Evolutionary conservation across 2,113 vertebrate species (phyloP), one percentile per base, ranked within the genome.

Genomic region (Urocitellus parryii): DNA sequence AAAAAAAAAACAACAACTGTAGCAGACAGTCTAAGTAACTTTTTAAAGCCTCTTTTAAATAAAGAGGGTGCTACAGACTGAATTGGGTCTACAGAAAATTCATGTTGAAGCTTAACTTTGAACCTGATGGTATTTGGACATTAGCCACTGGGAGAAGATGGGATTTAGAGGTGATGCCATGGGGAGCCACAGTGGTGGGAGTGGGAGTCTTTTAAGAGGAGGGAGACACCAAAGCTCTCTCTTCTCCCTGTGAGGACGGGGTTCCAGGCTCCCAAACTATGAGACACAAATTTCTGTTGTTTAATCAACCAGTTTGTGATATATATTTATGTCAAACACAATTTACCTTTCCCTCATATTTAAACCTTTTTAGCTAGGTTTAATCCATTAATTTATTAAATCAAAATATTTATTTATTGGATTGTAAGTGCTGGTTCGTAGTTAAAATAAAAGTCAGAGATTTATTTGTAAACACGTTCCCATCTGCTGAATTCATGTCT

Each of bases 11-110:
- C n/a, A n/a, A n/a, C n/a, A n/a, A 8, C 48, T 73, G 25, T 5
- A 91, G n/a, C 6, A 87, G 74, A 67, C 27, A 95, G 1, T 76
- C n/a, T 92, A 51, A 8, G 9, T 65, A 89, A 72, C 0, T 84
- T 90, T 63, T 67, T 27, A 56, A 92, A 86, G 2, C 16, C 74
- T 61, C 45, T n/a, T 88, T 78, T 42, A 72, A 96, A 85, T 18
- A 48, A 3, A 65, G 32, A 48, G 32, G 73, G 10, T 67, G 0
- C 10, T 32, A 74, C 5, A 10, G 27, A 67, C 3, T 18, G 6
- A 73, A 81, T 2, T 37, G 2, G 29, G 8, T 48, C 8, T 37
- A 12, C 20, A 8, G 13, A 2, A 25, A 68, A 81, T 82, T 34
- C 61, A 45, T 37, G 11, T 9, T 32, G 14, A 78, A 56, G 5